Base-by-base conservation (phyloP, 2,797 vertebrate species). In the Pangasius djambal region DNA sequence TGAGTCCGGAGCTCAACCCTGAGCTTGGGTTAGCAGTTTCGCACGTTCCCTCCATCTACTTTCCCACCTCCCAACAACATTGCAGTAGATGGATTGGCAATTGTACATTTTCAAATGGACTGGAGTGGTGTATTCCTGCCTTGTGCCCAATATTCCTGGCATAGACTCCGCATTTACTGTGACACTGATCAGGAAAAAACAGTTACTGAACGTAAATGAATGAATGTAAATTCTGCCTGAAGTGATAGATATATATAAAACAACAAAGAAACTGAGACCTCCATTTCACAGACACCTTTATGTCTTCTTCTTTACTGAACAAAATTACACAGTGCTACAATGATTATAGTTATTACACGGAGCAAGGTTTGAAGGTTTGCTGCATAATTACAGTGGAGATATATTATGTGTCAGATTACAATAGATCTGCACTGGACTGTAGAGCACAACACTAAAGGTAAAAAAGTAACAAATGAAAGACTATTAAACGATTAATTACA, bases 381-480 rank as follows among this genome's bases (percentile, higher is more conserved):
- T 37, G 70, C 31, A 57, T 86, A 86, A 89, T 89, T 86, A 89
- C 52, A 86, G 52, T 31, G 69, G 16, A 75, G 55, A 25, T 63
- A 28, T 50, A 59, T 50, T 55, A 31, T 6, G 25, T 40, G 61
- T 81, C 40, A 50, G 67, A 81, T 69, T 69, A 86, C 52, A 69
- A 63, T 25, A 63, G 69, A 77, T 18, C 61, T 69, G 55, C 67
- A 28, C 74, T 65, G 72, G 74, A 59, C 61, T n/a, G 57, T 50
- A 34, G n/a, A 65, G 37, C 20, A 15, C 20, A 40, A 44, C 25
- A 65, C 28, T 28, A 65, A 28, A 83, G 82, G 37, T 65, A 48
- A n/a, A n/a, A 83, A 48, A 63, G 59, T 59, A 37, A 65, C 37
- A 28, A 83, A 63, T 9, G 59, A 44, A 48, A 65, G 28, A 65